A percentile compares a stretch with the other conserved stretches of the same genome.
phyloP scores from a whole-genome alignment of 2,888 invertebrate species.

The Drosophila picticornis region DNA sequence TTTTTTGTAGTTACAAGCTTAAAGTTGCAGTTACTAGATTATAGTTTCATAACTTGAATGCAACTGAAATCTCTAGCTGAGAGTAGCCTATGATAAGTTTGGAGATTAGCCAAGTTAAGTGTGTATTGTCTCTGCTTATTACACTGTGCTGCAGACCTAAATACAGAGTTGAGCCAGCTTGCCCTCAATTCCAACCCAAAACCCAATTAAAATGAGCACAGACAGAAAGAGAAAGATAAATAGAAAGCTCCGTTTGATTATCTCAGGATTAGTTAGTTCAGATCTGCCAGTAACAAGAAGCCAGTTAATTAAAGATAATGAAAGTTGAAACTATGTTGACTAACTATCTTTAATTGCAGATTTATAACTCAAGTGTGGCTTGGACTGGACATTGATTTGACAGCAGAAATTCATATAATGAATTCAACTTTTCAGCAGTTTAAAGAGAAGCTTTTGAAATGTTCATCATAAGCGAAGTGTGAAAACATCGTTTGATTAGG shows the following conservation, averaged over 20 bases:
- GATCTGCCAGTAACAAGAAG: background rate
- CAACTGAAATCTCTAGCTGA: background rate
- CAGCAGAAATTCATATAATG: background rate
- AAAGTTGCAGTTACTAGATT: background rate
- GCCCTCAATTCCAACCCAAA: background rate
- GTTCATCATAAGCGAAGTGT: slow-evolving; percentile 69
- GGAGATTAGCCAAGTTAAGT: slow-evolving; percentile 10
- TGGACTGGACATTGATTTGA: background rate
- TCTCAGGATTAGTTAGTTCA: background rate
- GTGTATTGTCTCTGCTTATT: slow-evolving; percentile 8
- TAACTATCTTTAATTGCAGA: background rate
- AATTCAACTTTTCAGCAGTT: background rate
- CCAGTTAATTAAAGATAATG: background rate
- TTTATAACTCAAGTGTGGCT: background rate
- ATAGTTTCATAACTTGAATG: slow-evolving; percentile 1
- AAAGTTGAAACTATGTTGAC: background rate
- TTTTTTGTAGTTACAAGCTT: background rate
- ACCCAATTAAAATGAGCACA: background rate
- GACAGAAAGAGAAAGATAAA: background rate
- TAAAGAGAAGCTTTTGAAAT: slow-evolving; percentile 57
- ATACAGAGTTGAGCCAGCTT: background rate
- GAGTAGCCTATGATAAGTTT: background rate
- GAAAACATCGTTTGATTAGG: slow-evolving; percentile 1
- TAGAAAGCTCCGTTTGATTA: background rate
- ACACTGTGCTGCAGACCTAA: slow-evolving; percentile 2